These are phyloP conservation scores for Kryphioiulus occultus DNA, from an alignment of 2,888 invertebrate genomes.

Conservation along the genomic window DNA sequence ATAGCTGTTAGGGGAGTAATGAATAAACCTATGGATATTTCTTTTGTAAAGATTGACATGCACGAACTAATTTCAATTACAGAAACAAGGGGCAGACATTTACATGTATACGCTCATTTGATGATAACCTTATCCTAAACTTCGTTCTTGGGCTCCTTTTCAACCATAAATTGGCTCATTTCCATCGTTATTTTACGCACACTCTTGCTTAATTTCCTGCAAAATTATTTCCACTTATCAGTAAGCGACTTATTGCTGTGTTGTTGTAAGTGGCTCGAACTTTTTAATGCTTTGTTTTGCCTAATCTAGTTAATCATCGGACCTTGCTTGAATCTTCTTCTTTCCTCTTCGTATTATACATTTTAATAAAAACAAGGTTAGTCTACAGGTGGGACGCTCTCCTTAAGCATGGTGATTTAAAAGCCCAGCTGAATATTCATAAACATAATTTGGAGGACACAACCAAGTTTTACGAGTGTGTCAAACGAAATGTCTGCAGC, in stretches of 20 bases:
- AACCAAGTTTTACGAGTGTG: neutral
- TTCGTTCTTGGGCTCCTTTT: neutral
- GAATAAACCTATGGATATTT: too few species aligned
- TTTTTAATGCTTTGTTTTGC: neutral
- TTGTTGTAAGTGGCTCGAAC: neutral
- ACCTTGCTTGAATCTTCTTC: neutral
- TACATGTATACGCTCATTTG: too few species aligned
- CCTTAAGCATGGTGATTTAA: neutral
- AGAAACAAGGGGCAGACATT: too few species aligned
- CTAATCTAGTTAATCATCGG: neutral
- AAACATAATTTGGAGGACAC: neutral
- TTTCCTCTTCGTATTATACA: too few species aligned
- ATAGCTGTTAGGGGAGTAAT: too few species aligned
- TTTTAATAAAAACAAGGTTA: neutral
- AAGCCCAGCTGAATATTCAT: neutral
- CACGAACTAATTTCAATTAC: too few species aligned
- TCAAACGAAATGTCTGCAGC: neutral
- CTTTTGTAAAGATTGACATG: too few species aligned
- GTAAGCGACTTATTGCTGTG: neutral
- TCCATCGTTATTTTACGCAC: neutral
- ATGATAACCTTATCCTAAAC: neutral
- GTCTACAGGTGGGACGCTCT: neutral
- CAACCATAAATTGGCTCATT: neutral
- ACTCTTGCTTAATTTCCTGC: neutral
- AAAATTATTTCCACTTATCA: neutral